Percentiles rank a stretch among this genome's conserved stretches.
Conservation (phyloP, 2,113 vertebrate genomes). For the Monarcha castaneiventris region DNA sequence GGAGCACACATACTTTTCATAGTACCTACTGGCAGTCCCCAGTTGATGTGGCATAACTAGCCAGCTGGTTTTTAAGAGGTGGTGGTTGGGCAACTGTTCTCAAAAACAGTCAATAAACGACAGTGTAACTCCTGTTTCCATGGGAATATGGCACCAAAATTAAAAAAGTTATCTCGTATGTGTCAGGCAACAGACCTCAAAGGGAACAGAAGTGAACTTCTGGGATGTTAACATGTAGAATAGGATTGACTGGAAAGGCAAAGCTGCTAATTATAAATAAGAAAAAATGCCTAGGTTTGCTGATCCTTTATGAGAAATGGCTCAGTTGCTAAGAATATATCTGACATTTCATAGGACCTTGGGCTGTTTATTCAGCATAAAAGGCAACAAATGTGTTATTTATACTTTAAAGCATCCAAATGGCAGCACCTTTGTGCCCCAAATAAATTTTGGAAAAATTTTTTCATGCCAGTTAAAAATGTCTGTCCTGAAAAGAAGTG, state of each 20-base stretch:
- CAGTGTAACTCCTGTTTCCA: not conserved
- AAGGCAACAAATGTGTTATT: conserved; percentile 16
- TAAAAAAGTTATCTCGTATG: not conserved
- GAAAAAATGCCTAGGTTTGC: conserved; percentile 23
- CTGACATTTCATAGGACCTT: conserved; percentile 25
- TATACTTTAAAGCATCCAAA: conserved; percentile 36
- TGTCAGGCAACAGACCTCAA: not conserved
- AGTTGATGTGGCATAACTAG: not conserved
- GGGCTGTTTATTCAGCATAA: conserved; percentile 29
- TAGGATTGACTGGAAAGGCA: conserved; percentile 41
- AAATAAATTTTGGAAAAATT: not conserved
- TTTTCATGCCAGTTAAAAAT: not conserved
- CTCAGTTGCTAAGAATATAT: conserved; percentile 16
- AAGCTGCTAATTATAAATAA: conserved; percentile 43
- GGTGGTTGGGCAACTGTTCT: not conserved
- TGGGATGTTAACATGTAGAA: conserved; percentile 24
- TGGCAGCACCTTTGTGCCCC: conserved; percentile 25
- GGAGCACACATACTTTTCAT: conserved; percentile 25
- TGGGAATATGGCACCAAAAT: not conserved
- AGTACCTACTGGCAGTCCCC: not conserved
- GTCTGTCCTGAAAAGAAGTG: not conserved
- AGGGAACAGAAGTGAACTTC: not conserved
- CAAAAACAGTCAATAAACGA: not conserved
- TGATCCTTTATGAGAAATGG: conserved; percentile 27
- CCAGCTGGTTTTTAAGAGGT: not conserved